Base-by-base conservation (phyloP, 2,113 vertebrate genomes). In the Cheilinus undulatus region DNA sequence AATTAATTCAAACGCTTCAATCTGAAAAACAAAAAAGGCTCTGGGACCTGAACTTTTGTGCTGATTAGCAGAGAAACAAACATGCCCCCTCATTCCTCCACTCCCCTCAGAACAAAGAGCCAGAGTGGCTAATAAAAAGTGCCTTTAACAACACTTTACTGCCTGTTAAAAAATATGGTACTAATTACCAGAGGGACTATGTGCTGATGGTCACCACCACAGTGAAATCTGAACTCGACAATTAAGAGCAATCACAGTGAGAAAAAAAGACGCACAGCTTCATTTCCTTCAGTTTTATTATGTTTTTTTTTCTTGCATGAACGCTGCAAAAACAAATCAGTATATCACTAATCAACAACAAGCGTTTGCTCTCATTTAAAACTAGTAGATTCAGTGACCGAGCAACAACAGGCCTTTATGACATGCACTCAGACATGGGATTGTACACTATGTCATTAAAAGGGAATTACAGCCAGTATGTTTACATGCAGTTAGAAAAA, bases 151-250 rank as follows among this genome's bases (percentile, higher is more conserved):
- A 54, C 65, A 76, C 50, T 85, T 83, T 79, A 89, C 58, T 74
- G 80, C 77, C 80, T 85, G 82, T 83, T 78, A 87, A 80, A 80
- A 76, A 87, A 87, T 50, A 77, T 73, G 85, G 74, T 79, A 67
- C 80, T 85, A 82, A 85, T 85, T 80, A 89, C 40, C 52, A 75
- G 53, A 20, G 53, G 68, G 52, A 7, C 73, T 68, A 6, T 62
- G 74, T 40, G 59, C 74, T 68, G 71, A 87, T 75, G 73, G 82
- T 83, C 87, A 87, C 76, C 11, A 12, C 76, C 27, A 56, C 42
- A 53, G 72, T 75, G 59, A 52, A 82, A 68, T 65, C 28, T 12
- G 61, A 84, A 69, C 27, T 22, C 28, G 28, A 56, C 34, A 63
- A 73, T 76, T 69, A 68, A 46, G n/a, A 62, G 52, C 48, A 75